Conservation (phyloP, 2,888 invertebrate genomes). For the Pterobdella sp. region DNA sequence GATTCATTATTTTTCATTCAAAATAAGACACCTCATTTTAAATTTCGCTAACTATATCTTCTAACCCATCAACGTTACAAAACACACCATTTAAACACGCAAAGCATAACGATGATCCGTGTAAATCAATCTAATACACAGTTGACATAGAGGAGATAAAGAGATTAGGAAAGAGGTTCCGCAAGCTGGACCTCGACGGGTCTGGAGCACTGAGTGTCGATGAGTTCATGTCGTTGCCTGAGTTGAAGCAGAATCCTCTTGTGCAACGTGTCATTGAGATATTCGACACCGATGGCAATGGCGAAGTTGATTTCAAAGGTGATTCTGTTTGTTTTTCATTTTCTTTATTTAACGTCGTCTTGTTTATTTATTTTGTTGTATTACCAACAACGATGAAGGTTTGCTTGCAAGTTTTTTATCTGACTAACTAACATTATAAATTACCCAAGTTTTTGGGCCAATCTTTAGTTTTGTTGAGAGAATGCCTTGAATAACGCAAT, state of each 20-base stretch:
- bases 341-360: too few relatives aligned
- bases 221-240: constrained; percentile 98
- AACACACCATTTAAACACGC: background rate
- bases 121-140: constrained; percentile 47
- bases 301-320: constrained; percentile 85
- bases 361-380: too few relatives aligned
- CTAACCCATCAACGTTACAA: background rate
- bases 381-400: too few relatives aligned
- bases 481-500: too few relatives aligned
- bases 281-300: constrained; percentile 98
- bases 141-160: constrained; percentile 99
- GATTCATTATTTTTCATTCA: too few relatives aligned
- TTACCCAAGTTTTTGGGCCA: too few relatives aligned
- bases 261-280: constrained; percentile 99
- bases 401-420: too few relatives aligned
- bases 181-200: constrained; percentile 95
- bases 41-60: background rate
- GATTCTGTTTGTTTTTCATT: too few relatives aligned
- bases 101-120: background rate
- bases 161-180: constrained; percentile 93
- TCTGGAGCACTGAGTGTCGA: constrained; percentile 96
- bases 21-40: too few relatives aligned
- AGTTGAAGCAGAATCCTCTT: constrained; percentile 96
- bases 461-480: too few relatives aligned
- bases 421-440: too few relatives aligned